Conservation (phyloP, 2,797 vertebrate genomes). For the Pterois miles region DNA sequence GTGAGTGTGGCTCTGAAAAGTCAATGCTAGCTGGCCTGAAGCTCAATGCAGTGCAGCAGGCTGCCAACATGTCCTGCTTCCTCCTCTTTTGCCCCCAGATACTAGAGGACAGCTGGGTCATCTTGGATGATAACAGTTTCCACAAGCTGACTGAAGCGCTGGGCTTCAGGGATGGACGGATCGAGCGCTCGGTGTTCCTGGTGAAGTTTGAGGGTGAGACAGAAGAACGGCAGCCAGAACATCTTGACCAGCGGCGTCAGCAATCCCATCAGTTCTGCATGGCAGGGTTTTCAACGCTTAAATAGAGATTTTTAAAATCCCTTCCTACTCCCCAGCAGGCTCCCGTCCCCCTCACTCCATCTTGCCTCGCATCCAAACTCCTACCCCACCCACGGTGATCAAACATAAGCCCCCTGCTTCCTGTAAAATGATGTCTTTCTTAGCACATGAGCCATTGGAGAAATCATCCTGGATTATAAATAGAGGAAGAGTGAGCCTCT, state of each 20-base stretch:
- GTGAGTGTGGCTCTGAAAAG: not conserved
- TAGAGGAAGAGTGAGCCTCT: conserved; percentile 75
- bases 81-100: conserved; percentile 43
- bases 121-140: conserved; percentile 67
- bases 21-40: not conserved
- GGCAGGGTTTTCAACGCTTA: conserved; percentile 40
- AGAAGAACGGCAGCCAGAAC: conserved; percentile 23
- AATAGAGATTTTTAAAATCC: conserved; percentile 50
- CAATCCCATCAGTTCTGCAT: conserved; percentile 53
- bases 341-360: conserved; percentile 30
- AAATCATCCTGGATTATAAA: conserved; percentile 78
- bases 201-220: conserved; percentile 69
- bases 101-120: conserved; percentile 68
- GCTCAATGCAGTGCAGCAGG: not conserved
- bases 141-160: conserved; percentile 51
- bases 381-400: conserved; percentile 64
- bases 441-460: conserved; percentile 71
- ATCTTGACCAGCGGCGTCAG: conserved; percentile 42
- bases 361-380: conserved; percentile 32
- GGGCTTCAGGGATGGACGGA: conserved; percentile 57
- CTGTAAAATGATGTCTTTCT: conserved; percentile 71
- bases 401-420: conserved; percentile 62
- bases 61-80: not conserved
- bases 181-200: conserved; percentile 69
- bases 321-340: conserved; percentile 42